Conservation (phyloP, 2,797 vertebrate species). For the Gobionotothen gibberifrons region DNA sequence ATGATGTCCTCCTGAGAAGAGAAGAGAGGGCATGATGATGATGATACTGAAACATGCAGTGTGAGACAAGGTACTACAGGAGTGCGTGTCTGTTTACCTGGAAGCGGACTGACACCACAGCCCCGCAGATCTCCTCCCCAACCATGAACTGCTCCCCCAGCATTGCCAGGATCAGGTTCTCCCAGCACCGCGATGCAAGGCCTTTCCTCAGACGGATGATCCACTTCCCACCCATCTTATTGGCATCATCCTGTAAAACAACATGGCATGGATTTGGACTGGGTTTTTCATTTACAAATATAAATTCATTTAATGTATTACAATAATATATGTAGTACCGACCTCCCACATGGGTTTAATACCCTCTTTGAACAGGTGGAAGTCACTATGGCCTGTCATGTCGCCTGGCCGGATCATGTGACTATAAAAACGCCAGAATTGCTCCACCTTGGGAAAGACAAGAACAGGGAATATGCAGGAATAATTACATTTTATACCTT, state of each 20-base stretch:
- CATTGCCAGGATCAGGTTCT: slow-evolving; percentile 98
- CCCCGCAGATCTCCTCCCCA: slow-evolving; percentile 98
- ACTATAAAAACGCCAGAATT: slow-evolving; percentile 92
- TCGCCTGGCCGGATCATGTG: slow-evolving; percentile 90
- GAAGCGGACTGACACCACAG: slow-evolving; percentile 96
- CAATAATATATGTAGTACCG: slow-evolving; percentile 1
- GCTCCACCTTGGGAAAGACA: slow-evolving; percentile 82
- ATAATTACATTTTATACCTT: no score
- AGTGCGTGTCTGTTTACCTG: slow-evolving; percentile 79
- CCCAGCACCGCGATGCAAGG: slow-evolving; percentile 97
- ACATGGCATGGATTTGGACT: slow-evolving; percentile 3
- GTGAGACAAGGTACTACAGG: not conserved
- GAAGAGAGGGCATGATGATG: not conserved
- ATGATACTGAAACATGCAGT: not conserved
- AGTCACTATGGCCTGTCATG: slow-evolving; percentile 90
- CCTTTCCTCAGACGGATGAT: slow-evolving; percentile 93
- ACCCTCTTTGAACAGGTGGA: slow-evolving; percentile 90
- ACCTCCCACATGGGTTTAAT: slow-evolving; percentile 93
- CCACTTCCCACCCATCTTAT: slow-evolving; percentile 91
- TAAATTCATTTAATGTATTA: not conserved
- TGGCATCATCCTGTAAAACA: slow-evolving; percentile 86
- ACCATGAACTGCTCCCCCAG: slow-evolving; percentile 99
- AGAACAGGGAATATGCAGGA: not conserved
- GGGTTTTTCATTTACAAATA: not conserved
- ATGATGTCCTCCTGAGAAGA: slow-evolving; percentile 87